These are phyloP conservation scores for Amiota minor DNA, from an alignment of 2,888 invertebrate species.

Conservation along the genomic window DNA sequence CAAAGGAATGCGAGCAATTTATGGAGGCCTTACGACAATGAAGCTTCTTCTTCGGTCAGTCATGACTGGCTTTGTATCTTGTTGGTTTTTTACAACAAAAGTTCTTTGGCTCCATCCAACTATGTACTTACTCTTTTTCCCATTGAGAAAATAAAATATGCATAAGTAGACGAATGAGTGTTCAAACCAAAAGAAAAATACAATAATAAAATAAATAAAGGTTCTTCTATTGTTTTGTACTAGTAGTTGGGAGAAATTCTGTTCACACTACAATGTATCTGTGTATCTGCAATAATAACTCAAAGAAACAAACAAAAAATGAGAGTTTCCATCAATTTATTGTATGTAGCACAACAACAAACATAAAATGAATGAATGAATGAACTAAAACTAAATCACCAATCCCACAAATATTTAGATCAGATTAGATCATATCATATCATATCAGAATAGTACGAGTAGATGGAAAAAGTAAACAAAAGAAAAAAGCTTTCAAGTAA, in stretches of 20 bases:
- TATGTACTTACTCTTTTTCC: conserved; percentile 30
- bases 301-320: conserved; percentile 19
- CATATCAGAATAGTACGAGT: background rate
- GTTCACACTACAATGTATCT: too few species aligned
- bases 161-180: conserved; percentile 53
- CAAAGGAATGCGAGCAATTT: conserved; percentile 60
- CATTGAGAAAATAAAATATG: conserved; percentile 62
- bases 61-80: conserved; percentile 9
- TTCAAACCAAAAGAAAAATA: conserved; percentile 45
- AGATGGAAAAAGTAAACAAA: background rate
- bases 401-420: too few species aligned
- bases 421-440: too few species aligned
- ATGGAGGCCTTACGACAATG: conserved; percentile 34
- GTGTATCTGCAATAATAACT: background rate
- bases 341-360: background rate
- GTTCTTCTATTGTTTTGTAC: too few species aligned
- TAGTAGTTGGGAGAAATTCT: too few species aligned
- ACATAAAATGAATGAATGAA: too few species aligned
- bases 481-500: background rate
- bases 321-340: conserved; percentile 1
- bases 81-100: background rate
- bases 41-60: background rate
- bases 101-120: background rate
- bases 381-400: too few species aligned
- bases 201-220: background rate